Base-by-base conservation (phyloP, 2,888 invertebrate genomes). In the Aspidiotus destructor region DNA sequence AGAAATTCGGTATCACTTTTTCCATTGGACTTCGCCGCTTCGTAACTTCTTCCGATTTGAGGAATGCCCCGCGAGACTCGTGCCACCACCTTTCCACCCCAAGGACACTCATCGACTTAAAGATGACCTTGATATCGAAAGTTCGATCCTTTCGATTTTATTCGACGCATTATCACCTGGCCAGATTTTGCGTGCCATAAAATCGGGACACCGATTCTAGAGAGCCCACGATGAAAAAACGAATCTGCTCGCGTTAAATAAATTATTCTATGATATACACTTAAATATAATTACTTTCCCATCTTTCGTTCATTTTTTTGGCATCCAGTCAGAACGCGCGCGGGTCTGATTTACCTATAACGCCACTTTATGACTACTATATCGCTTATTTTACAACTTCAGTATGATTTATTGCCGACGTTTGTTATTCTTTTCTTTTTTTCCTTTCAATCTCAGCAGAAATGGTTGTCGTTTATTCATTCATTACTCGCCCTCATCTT, bases 261-360 rank as follows among this genome's bases (percentile, higher is more conserved):
- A 28, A 28, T 28, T 28, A 28, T 28, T 28, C 28, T 28, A 67
- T 60, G 44, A 67, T 67, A 67, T 67, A 60, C 40, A 58, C 42
- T 57, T 58, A 67, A 67, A 67, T 67, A 67, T 67, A 67, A 67
- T 67, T 67, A 67, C 67, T 67, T 67, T 67, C 67, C 60, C 67
- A 67, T 67, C 58, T 40, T 67, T 67, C 67, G 48, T 28, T 48
- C 42, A 10, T 10, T 58, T 67, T 58, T 57, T 67, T 67, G 67
- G 67, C 57, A 15, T 15, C 17, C 42, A 13, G 48, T 52, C 67
- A 67, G 40, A 58, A 58, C n/a, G 8, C 40, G 28, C 28, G 60
- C 16, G 28, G 48, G 28, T 42, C 44, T 58, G 67, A 67, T 60
- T 48, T 58, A 67, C 67, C 67, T 67, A 44, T 67, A 41, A 67